Percentiles rank a stretch among this genome's conserved stretches.
Conservation (phyloP, 1,140 invertebrate genomes). For the Philotrypesis tridentata region DNA sequence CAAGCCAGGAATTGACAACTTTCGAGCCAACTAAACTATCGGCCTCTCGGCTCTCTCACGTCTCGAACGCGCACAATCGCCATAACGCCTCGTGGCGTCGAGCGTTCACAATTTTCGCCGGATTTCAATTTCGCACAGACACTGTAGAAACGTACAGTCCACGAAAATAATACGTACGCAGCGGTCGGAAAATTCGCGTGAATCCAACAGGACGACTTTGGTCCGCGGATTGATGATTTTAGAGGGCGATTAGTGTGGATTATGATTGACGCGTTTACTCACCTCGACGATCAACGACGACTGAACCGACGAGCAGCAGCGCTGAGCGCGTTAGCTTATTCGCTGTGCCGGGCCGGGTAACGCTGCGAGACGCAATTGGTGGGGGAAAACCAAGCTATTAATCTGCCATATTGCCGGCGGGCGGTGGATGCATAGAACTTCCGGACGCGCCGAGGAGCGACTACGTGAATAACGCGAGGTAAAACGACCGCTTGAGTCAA, state of each 20-base stretch:
- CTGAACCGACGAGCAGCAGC: not conserved
- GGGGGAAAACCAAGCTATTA: not conserved
- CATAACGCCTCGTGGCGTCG: conserved; percentile 17
- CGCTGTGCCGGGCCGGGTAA: not conserved
- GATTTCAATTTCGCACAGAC: not conserved
- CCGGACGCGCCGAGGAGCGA: not conserved
- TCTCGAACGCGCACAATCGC: not conserved
- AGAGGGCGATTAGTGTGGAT: not conserved
- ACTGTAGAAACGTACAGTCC: not conserved
- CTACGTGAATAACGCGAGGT: not conserved
- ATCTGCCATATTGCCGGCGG: not conserved
- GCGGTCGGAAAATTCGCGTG: not conserved
- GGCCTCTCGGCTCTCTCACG: not conserved
- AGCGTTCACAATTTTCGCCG: not conserved
- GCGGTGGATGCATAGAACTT: not conserved
- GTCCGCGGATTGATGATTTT: not conserved
- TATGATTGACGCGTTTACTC: not conserved
- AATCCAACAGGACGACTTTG: not conserved
- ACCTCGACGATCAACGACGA: conserved; percentile 17
- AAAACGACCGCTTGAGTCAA: not conserved
- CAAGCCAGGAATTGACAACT: no score
- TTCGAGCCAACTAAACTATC: not conserved
- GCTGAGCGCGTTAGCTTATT: no score
- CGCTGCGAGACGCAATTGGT: not conserved
- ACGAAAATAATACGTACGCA: not conserved